Conservation (phyloP, 2,797 vertebrate genomes). For the Sebastes kiyomatsui region DNA sequence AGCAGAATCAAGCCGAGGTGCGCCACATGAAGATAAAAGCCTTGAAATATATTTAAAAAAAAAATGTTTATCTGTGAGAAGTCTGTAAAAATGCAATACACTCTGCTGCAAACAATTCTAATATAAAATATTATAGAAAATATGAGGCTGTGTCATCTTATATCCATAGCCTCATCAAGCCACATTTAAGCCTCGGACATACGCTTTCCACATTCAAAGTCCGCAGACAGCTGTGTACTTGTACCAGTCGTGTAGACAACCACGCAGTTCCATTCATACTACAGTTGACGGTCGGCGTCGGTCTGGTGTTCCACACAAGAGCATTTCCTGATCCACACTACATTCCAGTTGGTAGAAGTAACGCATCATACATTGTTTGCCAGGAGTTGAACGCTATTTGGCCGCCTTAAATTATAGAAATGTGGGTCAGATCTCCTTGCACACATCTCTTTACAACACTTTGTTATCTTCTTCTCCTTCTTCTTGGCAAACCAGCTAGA, state of each 20-base stretch:
- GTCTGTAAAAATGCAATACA: no score
- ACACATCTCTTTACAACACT: not conserved
- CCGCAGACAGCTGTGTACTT: no score
- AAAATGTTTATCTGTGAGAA: not conserved
- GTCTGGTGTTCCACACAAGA: no score
- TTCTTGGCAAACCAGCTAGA: no score
- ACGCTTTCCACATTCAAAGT: rapidly evolving
- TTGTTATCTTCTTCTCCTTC: not conserved
- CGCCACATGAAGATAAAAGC: not conserved
- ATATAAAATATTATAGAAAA: not conserved
- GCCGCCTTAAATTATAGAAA: not conserved
- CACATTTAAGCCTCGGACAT: not conserved
- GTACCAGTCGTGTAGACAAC: no score
- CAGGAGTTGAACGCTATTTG: no score
- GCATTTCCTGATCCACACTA: not conserved
- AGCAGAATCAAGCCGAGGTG: not conserved
- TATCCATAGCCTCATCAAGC: not conserved
- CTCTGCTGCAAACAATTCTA: not conserved
- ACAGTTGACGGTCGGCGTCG: rapidly evolving
- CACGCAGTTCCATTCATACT: no score
- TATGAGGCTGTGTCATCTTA: not conserved
- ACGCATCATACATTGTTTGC: rapidly evolving
- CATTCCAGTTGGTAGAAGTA: no score
- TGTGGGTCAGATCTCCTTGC: not conserved
- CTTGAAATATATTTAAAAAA: not conserved